These are phyloP conservation scores for Eucera pruinosa DNA, from an alignment of 2,888 invertebrate genomes.

Conservation along the genomic window DNA sequence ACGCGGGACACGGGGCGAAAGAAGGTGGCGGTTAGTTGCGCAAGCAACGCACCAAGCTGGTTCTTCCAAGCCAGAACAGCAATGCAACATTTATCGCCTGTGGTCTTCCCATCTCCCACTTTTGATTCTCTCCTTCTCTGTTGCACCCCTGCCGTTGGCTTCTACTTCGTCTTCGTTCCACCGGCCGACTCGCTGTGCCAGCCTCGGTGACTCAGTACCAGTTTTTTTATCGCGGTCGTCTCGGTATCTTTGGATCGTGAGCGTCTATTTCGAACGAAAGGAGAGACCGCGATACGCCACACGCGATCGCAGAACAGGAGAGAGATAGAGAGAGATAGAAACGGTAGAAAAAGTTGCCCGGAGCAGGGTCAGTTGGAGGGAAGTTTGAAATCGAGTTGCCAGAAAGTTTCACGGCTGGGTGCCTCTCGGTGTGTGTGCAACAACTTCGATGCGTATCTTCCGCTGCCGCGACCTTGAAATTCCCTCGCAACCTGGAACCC, in stretches of 20 bases:
- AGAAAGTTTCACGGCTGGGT: conserved; percentile 38
- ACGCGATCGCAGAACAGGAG: background rate
- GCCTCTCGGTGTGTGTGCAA: background rate
- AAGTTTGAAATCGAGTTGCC: conserved; percentile 41
- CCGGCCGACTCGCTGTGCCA: conserved; percentile 14
- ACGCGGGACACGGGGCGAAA: background rate
- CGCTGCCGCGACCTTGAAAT: conserved; percentile 46
- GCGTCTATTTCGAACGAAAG: conserved; percentile 50
- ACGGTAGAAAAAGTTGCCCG: conserved; percentile 7
- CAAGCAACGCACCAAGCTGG: conserved; percentile 65
- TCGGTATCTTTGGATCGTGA: conserved; percentile 52
- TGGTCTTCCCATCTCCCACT: conserved; percentile 35
- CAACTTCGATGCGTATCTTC: conserved; percentile 38
- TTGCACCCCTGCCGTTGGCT: background rate
- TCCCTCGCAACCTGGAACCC: background rate
- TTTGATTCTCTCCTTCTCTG: conserved; percentile 14
- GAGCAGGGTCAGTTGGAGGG: conserved; percentile 29
- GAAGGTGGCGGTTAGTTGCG: conserved; percentile 62
- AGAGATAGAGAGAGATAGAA: background rate
- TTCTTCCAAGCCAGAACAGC: conserved; percentile 60
- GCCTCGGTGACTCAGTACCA: conserved; percentile 57
- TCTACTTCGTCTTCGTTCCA: conserved; percentile 1
- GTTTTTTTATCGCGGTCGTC: conserved; percentile 48
- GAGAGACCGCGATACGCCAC: conserved; percentile 8
- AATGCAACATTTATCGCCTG: conserved; percentile 60